These are phyloP conservation scores for Phalacrocorax pelagicus DNA, from an alignment of 2,113 vertebrate genomes.

Conservation along the genomic window DNA sequence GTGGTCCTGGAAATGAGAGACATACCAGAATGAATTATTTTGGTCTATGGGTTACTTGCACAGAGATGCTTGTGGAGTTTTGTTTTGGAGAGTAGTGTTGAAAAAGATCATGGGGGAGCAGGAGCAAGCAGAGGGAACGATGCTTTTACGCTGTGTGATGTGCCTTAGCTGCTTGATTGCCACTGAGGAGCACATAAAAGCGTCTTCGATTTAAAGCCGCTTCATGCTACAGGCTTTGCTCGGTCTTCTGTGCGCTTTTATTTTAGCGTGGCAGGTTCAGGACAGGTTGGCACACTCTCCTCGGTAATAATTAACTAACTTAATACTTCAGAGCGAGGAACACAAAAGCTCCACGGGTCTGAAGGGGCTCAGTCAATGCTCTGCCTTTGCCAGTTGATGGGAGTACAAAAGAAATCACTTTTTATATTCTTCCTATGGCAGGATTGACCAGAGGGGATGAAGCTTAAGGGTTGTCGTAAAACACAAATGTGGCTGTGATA, in stretches of 20 bases:
- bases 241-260: not conserved
- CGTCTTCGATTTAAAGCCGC: not conserved
- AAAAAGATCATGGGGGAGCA: not conserved
- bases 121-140: not conserved
- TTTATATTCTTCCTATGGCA: not conserved
- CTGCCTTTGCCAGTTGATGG: constrained; percentile 58
- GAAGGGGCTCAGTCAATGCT: constrained; percentile 14
- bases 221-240: not conserved
- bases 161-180: not conserved
- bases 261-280: constrained; percentile 31
- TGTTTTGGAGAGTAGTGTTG: not conserved
- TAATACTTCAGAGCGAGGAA: constrained; percentile 43
- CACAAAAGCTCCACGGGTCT: constrained; percentile 55
- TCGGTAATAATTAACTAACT: constrained; percentile 68
- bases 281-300: constrained; percentile 41
- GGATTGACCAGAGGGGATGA: constrained; percentile 7
- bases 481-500: constrained; percentile 3
- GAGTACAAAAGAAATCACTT: constrained; percentile 50
- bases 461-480: not conserved
- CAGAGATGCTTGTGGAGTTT: not conserved
- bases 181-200: not conserved
- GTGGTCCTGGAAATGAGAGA: not conserved
- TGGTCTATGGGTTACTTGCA: not conserved
- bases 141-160: not conserved
- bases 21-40: not conserved